Percentiles rank a stretch among this genome's conserved stretches.
Evolutionary conservation across 2,113 vertebrate species (phyloP).

Genomic region (Bucco capensis): DNA sequence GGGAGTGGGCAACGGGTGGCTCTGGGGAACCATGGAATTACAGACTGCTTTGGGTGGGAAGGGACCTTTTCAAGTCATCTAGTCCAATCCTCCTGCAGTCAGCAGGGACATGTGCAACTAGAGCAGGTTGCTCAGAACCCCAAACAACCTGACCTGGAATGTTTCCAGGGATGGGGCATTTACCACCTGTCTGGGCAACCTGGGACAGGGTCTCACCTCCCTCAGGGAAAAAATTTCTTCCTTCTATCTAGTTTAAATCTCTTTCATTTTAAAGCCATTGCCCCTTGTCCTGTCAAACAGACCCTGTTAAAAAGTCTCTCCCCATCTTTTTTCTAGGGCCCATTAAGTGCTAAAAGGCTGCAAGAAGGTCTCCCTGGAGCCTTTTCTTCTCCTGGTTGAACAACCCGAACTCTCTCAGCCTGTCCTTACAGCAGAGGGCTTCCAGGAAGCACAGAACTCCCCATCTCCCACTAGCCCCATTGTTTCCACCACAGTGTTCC

Average conservation of each 20-base stretch:
- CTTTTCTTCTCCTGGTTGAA: background rate
- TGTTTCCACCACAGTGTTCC: background rate
- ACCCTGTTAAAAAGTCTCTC: background rate
- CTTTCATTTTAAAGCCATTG: background rate
- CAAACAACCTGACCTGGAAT: background rate
- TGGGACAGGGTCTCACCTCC: background rate
- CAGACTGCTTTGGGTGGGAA: background rate
- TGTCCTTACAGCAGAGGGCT: background rate
- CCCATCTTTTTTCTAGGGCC: background rate
- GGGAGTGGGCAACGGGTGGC: too few relatives aligned
- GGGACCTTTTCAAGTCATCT: accelerated
- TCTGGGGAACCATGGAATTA: background rate
- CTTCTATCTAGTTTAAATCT: background rate
- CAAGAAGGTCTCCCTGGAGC: background rate
- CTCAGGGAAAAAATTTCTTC: background rate
- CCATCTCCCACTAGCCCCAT: background rate
- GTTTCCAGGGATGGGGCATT: background rate
- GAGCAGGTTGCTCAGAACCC: background rate
- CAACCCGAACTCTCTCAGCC: background rate
- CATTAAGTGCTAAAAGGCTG: accelerated
- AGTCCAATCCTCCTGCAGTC: accelerated
- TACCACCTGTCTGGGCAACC: background rate
- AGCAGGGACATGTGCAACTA: accelerated
- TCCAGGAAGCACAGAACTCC: background rate
- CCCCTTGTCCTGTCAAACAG: background rate